phyloP scores from a whole-genome alignment of 2,797 vertebrate species.

The Manis pentadactyla region DNA sequence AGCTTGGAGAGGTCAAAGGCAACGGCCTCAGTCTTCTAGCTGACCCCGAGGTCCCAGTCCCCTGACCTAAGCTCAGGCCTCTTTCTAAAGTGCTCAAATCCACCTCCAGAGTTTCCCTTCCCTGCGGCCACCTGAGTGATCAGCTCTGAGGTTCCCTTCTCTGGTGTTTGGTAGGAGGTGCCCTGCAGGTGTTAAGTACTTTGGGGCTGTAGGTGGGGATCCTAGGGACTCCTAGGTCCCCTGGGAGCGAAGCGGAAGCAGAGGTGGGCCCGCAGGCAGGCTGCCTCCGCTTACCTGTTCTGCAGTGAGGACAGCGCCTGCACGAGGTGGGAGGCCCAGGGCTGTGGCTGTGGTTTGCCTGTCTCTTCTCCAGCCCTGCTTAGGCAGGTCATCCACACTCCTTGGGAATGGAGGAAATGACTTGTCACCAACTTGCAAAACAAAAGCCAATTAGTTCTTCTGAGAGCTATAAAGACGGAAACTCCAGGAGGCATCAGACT shows the following conservation, averaged over 20 bases:
- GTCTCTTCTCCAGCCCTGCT: background rate
- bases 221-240: background rate
- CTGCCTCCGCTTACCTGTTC: background rate
- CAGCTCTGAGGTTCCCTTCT: background rate
- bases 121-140: rapidly evolving
- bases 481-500: rapidly evolving
- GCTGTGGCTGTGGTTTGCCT: rapidly evolving
- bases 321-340: background rate
- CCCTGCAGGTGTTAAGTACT: background rate
- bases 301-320: rapidly evolving
- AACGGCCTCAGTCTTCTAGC: background rate
- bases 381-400: background rate
- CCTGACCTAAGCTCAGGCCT: rapidly evolving
- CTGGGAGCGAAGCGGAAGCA: background rate
- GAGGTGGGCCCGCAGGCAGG: background rate
- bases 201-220: background rate
- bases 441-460: background rate
- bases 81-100: background rate
- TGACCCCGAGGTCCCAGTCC: background rate
- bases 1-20: background rate
- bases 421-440: conserved; percentile 31
- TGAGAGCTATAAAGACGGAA: background rate
- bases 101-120: background rate
- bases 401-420: background rate
- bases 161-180: background rate